phyloP scores from a whole-genome alignment of 2,888 invertebrate genomes.

The Acanthosepion lycidas region DNA sequence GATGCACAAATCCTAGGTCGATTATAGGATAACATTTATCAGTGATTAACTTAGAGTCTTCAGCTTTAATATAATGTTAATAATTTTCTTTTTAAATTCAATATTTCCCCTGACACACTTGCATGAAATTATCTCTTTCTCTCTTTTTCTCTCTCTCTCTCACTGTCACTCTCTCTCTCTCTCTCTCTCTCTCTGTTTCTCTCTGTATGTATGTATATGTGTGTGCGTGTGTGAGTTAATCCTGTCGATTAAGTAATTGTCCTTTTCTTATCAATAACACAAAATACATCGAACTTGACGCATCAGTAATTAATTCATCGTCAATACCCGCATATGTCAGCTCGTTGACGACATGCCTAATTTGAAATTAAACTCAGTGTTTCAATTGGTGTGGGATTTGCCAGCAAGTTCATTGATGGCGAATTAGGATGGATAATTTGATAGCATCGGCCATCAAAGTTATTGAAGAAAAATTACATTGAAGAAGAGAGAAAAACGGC shows the following conservation, averaged over 20 bases:
- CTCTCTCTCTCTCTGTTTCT: not conserved
- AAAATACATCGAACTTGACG: not conserved
- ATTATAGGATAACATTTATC: no score
- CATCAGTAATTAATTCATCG: not conserved
- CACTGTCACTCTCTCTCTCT: no score
- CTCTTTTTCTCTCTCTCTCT: fast-evolving
- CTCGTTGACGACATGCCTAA: not conserved
- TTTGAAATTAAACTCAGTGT: not conserved
- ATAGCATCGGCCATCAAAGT: not conserved
- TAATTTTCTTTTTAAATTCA: no score
- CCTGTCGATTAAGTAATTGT: not conserved
- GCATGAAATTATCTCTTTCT: no score
- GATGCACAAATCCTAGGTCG: no score
- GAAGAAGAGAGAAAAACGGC: not conserved
- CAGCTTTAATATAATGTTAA: no score
- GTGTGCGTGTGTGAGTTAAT: not conserved
- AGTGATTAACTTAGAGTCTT: no score
- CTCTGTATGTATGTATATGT: not conserved
- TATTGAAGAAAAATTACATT: not conserved
- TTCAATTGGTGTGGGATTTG: conserved; percentile 1
- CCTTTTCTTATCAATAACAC: not conserved
- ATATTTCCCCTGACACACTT: no score
- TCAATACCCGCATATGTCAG: not conserved
- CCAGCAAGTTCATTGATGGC: not conserved
- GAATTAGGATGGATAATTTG: not conserved